Percentiles rank a stretch among this genome's conserved stretches.
These are phyloP conservation scores for Platorchestia sp. DNA, from an alignment of 1,140 invertebrate genomes.

Conservation along the genomic window DNA sequence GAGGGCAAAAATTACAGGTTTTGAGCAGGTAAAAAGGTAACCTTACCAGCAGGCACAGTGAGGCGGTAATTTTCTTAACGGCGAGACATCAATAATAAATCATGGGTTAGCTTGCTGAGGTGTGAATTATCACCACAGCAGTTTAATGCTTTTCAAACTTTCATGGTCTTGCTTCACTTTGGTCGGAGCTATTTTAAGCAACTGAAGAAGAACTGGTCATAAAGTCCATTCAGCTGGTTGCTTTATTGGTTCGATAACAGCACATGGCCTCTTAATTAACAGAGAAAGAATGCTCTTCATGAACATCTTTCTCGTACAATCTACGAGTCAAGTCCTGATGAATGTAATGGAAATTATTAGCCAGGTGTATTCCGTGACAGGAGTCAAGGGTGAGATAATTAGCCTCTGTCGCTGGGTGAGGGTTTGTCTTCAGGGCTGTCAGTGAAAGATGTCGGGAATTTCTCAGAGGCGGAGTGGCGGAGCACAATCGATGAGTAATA, in stretches of 20 bases:
- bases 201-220: background rate
- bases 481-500: slow-evolving; percentile 31
- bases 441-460: slow-evolving; percentile 31
- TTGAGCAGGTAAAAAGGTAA: background rate
- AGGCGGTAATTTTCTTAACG: background rate
- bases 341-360: background rate
- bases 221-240: background rate
- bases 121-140: background rate
- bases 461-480: background rate
- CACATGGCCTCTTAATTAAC: background rate
- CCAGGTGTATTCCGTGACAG: background rate
- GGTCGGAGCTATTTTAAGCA: background rate
- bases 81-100: slow-evolving; percentile 20
- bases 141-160: background rate
- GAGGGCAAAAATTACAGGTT: background rate
- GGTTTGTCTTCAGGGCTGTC: slow-evolving; percentile 1
- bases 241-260: background rate
- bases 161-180: background rate
- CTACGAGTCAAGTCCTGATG: background rate
- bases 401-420: background rate
- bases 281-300: background rate
- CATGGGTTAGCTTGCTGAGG: background rate
- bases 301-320: background rate
- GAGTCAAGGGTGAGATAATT: background rate
- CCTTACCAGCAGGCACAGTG: background rate